Base-by-base conservation (phyloP, 2,113 vertebrate genomes). In the Cyprinodon brontotheroides region DNA sequence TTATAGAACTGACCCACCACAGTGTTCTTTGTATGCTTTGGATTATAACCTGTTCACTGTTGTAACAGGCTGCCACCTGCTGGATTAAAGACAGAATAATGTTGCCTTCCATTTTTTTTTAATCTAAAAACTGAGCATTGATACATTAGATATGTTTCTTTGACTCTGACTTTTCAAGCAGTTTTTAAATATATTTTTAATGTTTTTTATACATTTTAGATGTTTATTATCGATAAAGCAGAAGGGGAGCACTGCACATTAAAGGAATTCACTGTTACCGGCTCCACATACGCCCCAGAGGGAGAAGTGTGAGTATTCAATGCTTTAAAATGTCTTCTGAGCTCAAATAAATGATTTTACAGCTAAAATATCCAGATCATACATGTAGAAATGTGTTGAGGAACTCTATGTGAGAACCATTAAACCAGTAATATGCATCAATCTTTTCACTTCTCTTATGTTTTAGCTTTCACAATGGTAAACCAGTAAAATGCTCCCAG, bases 271-370 rank as follows among this genome's bases (percentile, higher is more conserved):
- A 97, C 95, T 10, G 92, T 99, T 62, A 96, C 96, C 22, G 98
- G 98, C 22, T 99, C 97, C 59, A 99, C 97, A 1, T 99, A 99
- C 0, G 97, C 97, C 50, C 98, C 98, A 15, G 92, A 96, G 74
- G 98, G 98, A 94, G 93, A 97, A 95, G 96, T 99, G 98, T 99
- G 93, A 97, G 97, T 96, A 90, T 79, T 70, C 2, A n/a, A 12
- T 60, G 3, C 50, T 65, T 50, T 11, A 12, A 0, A 13, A 29
- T 68, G 17, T 70, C 8, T 61, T n/a, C 12, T 67, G 29, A 50
- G 8, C 5, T 68, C 22, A 39, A 65, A 45, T 48, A 59, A 2
- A 6, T 73, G 1, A 0, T 29, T 66, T 0, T 11, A 10, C 14
- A 17, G 5, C 13, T n/a, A 45, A 37, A 11, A 39, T 14, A 67